Percentiles rank a stretch among this genome's conserved stretches.
Conservation (phyloP, 2,888 invertebrate genomes). For the Monoplex corrugatus region DNA sequence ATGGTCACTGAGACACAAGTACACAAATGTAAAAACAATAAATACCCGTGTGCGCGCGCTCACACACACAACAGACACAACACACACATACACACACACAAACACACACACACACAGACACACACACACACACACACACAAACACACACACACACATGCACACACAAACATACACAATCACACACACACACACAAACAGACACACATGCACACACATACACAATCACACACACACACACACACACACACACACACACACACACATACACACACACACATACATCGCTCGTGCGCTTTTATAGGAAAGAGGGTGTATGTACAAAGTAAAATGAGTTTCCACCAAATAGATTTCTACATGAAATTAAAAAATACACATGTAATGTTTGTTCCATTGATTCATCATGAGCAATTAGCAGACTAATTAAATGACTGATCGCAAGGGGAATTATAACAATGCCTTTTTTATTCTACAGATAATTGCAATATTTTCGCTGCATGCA, state of each 20-base stretch:
- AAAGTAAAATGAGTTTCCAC: too few relatives aligned
- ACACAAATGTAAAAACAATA: not conserved
- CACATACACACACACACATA: not conserved
- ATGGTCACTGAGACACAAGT: not conserved
- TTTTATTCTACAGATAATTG: too few relatives aligned
- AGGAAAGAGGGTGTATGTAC: too few relatives aligned
- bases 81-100: constrained; percentile 8
- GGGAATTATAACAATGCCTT: too few relatives aligned
- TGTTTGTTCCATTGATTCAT: too few relatives aligned
- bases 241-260: not conserved
- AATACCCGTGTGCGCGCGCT: not conserved
- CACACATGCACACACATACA: not conserved
- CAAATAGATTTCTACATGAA: too few relatives aligned
- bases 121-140: not conserved
- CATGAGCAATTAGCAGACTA: too few relatives aligned
- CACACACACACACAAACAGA: not conserved
- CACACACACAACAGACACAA: not conserved
- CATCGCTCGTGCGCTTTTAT: too few relatives aligned
- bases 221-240: not conserved
- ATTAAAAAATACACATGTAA: too few relatives aligned
- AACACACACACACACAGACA: not conserved
- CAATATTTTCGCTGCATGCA: too few relatives aligned
- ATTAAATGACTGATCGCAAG: too few relatives aligned
- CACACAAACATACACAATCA: too few relatives aligned
- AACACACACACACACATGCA: not conserved